Percentiles rank a stretch among this genome's conserved stretches.
Evolutionary conservation across 2,113 vertebrate species (phyloP).

Genomic region (Malurus elegans): DNA sequence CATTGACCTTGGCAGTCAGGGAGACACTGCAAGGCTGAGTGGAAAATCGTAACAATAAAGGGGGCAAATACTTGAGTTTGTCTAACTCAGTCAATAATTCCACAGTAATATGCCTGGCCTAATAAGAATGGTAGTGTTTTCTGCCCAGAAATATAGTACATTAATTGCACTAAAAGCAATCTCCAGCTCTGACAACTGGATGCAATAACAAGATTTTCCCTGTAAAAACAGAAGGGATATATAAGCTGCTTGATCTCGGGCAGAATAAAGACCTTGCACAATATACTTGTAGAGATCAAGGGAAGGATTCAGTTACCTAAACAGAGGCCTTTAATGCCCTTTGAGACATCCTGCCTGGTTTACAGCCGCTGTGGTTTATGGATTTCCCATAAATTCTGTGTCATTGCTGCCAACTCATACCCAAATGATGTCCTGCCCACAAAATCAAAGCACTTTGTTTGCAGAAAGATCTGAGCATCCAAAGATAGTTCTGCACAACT

Average conservation of each 20-base stretch:
- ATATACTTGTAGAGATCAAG: background rate
- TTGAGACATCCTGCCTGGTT: background rate
- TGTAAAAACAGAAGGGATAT: background rate
- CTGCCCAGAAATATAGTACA: background rate
- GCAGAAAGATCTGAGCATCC: background rate
- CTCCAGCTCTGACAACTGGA: background rate
- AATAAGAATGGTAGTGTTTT: background rate
- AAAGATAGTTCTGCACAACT: background rate
- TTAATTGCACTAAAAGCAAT: background rate
- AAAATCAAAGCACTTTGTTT: background rate
- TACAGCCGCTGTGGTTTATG: background rate
- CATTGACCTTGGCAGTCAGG: background rate
- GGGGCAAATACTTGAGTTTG: background rate
- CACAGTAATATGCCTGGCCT: background rate
- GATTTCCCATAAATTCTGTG: background rate
- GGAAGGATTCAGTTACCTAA: slow-evolving; percentile 7
- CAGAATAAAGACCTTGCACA: background rate
- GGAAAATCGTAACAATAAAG: background rate
- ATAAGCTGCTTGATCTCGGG: slow-evolving; percentile 24
- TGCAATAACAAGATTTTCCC: background rate
- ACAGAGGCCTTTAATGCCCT: background rate
- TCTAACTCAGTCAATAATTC: background rate
- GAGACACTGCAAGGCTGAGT: background rate
- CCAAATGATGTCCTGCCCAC: background rate
- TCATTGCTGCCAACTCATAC: background rate